These are phyloP conservation scores for Merluccius polli DNA, from an alignment of 2,797 vertebrate species.

Conservation along the genomic window DNA sequence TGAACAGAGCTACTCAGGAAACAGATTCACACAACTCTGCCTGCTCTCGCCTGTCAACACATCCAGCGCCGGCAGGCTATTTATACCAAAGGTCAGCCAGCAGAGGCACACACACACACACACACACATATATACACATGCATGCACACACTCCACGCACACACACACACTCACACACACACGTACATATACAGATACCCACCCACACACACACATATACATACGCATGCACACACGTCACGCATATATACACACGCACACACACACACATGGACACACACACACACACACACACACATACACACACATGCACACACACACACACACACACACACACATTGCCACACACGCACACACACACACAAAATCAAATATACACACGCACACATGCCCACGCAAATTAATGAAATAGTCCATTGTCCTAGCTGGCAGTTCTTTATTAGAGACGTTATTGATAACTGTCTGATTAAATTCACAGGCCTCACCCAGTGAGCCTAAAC, in stretches of 20 bases:
- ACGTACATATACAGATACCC: background rate
- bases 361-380: slow-evolving; percentile 7
- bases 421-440: slow-evolving; percentile 54
- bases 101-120: slow-evolving; percentile 49
- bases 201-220: slow-evolving; percentile 9
- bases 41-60: slow-evolving; percentile 76
- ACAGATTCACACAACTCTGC: slow-evolving; percentile 75
- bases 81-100: slow-evolving; percentile 73
- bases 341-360: slow-evolving; percentile 21
- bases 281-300: slow-evolving; percentile 11
- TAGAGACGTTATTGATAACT: slow-evolving; percentile 69
- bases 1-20: slow-evolving; percentile 68
- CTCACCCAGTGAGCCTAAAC: slow-evolving; percentile 19
- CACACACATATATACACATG: slow-evolving; percentile 2
- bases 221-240: slow-evolving; percentile 3
- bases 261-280: slow-evolving; percentile 4
- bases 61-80: slow-evolving; percentile 67
- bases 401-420: slow-evolving; percentile 57
- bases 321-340: slow-evolving; percentile 24
- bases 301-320: slow-evolving; percentile 6
- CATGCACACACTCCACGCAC: slow-evolving; percentile 37
- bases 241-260: slow-evolving; percentile 27
- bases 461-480: slow-evolving; percentile 9
- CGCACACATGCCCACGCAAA: slow-evolving; percentile 14
- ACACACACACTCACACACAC: slow-evolving; percentile 29